Evolutionary conservation across 1,140 invertebrate genomes (phyloP), one percentile per base, ranked within the genome.

Genomic region (Thrips palmi): DNA sequence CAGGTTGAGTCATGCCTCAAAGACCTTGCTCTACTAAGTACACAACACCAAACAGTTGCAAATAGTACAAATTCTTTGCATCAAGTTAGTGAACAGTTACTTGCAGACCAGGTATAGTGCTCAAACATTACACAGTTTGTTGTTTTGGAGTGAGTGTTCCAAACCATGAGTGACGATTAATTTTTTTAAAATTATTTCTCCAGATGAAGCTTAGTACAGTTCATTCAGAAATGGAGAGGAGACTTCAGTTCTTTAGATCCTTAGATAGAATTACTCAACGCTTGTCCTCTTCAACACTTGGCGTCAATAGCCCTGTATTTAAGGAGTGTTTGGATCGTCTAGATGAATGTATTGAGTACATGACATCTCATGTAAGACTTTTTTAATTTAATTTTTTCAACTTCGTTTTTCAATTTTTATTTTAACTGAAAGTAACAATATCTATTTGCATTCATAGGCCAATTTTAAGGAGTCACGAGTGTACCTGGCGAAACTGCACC

Each of bases 41-140:
- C 73, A 39, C 75, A 88, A 51, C 91, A 89, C 53, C 66, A 74
- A 38, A 67, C 78, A 48, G 87, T 92, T 1, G 84, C 84, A 2
- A 72, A 77, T 38, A 93, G 91, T 63, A 93, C 87, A 2, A 87
- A 80, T 53, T 79, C 83, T 3, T 57, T 94, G 2, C 86, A 93
- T 53, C 72, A 73, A 42, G 81, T 83, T 29, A 93, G 87, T 58
- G 84, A 92, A 52, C 77, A 91, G 52, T 57, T 93, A 7, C 68
- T 91, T 25, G 73, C 74, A 3, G 83, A 93, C 55, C 86, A 94
- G 60, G 67, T 68, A 40, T 14, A 10, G 11, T 34, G 4, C 20
- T 14, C 33, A 15, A 14, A 18, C 12, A 15, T 33, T 12, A 18
- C 3, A 12, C 17, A 15, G 18, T 39, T 18, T 18, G 18, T 32